Evolutionary conservation across 53 echinoderm and acorn worm species (phyloP), one percentile per base, ranked within the genome.

Genomic region (Paracentrotus lividus): DNA sequence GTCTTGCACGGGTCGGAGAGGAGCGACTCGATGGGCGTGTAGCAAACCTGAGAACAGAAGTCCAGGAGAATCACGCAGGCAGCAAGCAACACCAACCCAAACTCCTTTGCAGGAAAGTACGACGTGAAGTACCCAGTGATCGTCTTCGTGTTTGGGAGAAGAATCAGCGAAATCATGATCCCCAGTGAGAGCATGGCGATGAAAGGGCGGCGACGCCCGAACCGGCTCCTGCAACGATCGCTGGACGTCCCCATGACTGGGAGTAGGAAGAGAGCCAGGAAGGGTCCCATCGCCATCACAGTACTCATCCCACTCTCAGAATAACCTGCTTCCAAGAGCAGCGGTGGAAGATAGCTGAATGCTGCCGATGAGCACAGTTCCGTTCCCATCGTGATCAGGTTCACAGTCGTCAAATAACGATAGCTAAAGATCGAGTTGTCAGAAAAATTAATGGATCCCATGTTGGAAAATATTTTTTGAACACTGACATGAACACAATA

Each of bases 291-390:
- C 2, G 97, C 96, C 96, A 99, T 97, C 38, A 99, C 92, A 38
- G 95, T 93, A 38, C 99, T 97, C 99, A 99, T 99, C 42, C 58
- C 64, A 51, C 96, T 97, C 60, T 99, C 99, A 0, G 99, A 97
- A 89, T 95, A 96, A 5, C 99, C 99, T 0, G 96, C 96, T 92
- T 99, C 97, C 58, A 99, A 94, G 34, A 99, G 94, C 86, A 99
- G 85, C 23, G 99, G 97, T 0, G 99, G 99, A 4, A 99, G 97
- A 88, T 99, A 99, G 54, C 99, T 95, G 88, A 99, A 99, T 3
- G 99, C 96, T 0, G 99, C 97, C 0, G 99, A 99, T 8, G 97
- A 72, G 90, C 99, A 99, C 23, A 99, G 93, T 88, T 99, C 99
- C 15, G 96, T 93, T 40, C 99, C 97, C 33, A 94, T 96, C 24